phyloP scores from a whole-genome alignment of 2,113 vertebrate species.

The Aspiorhynchus laticeps region DNA sequence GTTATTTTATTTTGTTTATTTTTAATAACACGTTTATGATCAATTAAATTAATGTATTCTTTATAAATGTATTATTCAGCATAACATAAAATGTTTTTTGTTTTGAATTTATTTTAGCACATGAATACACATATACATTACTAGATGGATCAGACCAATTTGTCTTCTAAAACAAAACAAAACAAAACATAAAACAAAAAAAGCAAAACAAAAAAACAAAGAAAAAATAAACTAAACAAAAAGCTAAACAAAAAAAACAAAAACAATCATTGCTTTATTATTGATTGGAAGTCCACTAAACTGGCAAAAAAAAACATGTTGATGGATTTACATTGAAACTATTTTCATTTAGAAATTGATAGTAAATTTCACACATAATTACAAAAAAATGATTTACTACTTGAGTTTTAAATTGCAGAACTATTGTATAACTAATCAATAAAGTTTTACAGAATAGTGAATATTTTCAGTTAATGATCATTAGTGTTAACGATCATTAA shows the following conservation, averaged over 20 bases:
- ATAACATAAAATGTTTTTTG: background rate
- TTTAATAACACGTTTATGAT: background rate
- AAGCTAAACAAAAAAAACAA: background rate
- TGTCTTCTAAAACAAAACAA: background rate
- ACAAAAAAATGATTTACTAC: no score
- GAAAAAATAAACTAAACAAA: background rate
- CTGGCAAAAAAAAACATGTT: background rate
- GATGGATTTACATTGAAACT: no score
- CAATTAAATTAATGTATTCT: background rate
- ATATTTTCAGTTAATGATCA: background rate
- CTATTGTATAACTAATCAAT: background rate
- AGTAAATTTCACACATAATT: no score
- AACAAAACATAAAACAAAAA: background rate
- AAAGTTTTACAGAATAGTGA: background rate
- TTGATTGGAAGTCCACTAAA: background rate
- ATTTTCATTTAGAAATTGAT: no score
- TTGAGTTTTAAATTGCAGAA: background rate
- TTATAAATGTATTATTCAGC: background rate
- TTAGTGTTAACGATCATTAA: slow-evolving; percentile 10
- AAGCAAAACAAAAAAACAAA: background rate
- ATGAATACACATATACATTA: background rate
- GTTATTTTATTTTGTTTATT: background rate
- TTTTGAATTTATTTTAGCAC: background rate
- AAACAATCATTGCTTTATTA: background rate
- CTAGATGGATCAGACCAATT: background rate